A percentile compares a stretch with the other conserved stretches of the same genome.
phyloP scores from a whole-genome alignment of 2,888 invertebrate genomes.

The Macrosiphum euphorbiae region DNA sequence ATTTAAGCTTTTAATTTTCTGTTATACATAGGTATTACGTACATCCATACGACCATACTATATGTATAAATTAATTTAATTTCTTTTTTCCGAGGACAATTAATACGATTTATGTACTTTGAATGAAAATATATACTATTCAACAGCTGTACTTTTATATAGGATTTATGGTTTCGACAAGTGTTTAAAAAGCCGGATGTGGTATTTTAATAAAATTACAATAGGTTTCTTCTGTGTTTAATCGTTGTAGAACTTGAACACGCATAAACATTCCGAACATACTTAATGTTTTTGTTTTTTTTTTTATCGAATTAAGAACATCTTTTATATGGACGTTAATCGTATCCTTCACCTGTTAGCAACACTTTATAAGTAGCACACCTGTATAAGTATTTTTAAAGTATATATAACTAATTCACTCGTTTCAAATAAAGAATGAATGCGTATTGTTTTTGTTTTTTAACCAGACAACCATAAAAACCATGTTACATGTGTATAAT shows the following conservation, averaged over 20 bases:
- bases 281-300: not conserved
- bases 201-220: slow-evolving; percentile 8
- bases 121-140: not conserved
- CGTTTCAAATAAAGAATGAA: slow-evolving; percentile 4
- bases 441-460: slow-evolving; percentile 38
- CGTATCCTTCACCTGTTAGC: slow-evolving; percentile 43
- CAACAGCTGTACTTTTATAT: not conserved
- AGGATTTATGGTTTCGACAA: slow-evolving; percentile 33
- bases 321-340: slow-evolving; percentile 25
- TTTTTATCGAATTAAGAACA: slow-evolving; percentile 39
- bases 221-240: not conserved
- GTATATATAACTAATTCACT: slow-evolving; percentile 11
- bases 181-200: not conserved
- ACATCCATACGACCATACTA: not conserved
- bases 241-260: slow-evolving; percentile 17
- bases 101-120: not conserved
- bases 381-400: slow-evolving; percentile 37
- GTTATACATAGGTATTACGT: not conserved
- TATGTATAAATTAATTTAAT: not conserved
- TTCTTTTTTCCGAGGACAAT: not conserved
- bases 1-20: not conserved
- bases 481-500: slow-evolving; percentile 34
- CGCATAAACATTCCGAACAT: slow-evolving; percentile 13
- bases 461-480: slow-evolving; percentile 23
- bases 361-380: slow-evolving; percentile 30